A percentile compares a stretch with the other conserved stretches of the same genome.
These are phyloP conservation scores for Melanogrammus aeglefinus DNA, from an alignment of 2,797 vertebrate species.

Conservation along the genomic window DNA sequence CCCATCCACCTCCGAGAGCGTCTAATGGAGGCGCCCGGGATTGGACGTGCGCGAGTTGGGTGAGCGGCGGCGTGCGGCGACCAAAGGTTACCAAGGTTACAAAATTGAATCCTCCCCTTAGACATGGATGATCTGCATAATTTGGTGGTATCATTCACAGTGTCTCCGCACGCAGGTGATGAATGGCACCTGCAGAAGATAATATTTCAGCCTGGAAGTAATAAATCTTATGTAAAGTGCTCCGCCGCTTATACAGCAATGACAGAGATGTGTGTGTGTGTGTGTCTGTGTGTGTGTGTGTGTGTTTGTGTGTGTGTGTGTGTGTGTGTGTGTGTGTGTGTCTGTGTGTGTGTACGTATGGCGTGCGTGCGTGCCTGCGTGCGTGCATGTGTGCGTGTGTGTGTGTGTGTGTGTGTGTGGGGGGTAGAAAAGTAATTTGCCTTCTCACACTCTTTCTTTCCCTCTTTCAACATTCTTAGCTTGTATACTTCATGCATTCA, in stretches of 20 bases:
- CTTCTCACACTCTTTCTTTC: slow-evolving; percentile 20
- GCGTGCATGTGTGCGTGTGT: too few relatives aligned
- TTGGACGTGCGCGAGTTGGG: slow-evolving; percentile 30
- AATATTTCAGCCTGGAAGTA: slow-evolving; percentile 96
- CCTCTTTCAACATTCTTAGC: slow-evolving; percentile 21
- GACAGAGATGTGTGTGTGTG: slow-evolving; percentile 15
- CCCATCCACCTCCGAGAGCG: slow-evolving; percentile 26
- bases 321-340: too few relatives aligned
- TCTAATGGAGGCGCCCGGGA: slow-evolving; percentile 59
- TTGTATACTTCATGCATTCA: slow-evolving; percentile 24
- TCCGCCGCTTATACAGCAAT: slow-evolving; percentile 68
- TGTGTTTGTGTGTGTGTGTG: too few relatives aligned
- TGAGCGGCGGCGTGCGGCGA: slow-evolving; percentile 65
- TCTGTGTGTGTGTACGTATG: too few relatives aligned
- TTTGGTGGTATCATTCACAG: slow-evolving; percentile 91
- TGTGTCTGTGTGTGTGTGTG: too few relatives aligned
- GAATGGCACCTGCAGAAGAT: slow-evolving; percentile 91
- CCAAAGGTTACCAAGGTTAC: slow-evolving; percentile 99
- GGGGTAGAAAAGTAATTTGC: slow-evolving; percentile 28
- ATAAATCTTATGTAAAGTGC: slow-evolving; percentile 93
- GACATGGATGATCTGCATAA: slow-evolving; percentile 97
- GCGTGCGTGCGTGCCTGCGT: too few relatives aligned
- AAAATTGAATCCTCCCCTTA: slow-evolving; percentile 89
- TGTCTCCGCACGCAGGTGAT: slow-evolving; percentile 89
- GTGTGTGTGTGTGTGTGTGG: neutral